Conservation (phyloP, 2,797 vertebrate genomes). For the Clarias laeviceps region DNA sequence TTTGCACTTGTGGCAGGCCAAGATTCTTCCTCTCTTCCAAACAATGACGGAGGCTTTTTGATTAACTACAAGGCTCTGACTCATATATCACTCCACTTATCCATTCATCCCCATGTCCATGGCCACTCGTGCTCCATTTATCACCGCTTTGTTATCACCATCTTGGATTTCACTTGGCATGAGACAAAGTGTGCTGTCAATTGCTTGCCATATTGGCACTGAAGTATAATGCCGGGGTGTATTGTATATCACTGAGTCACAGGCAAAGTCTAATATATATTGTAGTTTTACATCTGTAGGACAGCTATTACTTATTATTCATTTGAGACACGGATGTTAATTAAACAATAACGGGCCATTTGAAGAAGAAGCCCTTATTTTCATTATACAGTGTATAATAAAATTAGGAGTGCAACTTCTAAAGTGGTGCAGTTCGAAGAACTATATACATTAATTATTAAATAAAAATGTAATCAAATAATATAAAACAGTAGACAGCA, state of each 20-base stretch:
- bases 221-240: not conserved
- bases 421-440: no score
- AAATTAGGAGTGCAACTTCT: no score
- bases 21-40: slow-evolving; percentile 1
- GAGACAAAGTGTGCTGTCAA: slow-evolving; percentile 9
- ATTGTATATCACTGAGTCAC: slow-evolving; percentile 5
- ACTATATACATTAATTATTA: no score
- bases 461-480: no score
- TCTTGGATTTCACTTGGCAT: slow-evolving; percentile 26
- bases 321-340: not conserved
- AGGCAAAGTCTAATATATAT: not conserved
- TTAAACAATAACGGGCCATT: not conserved
- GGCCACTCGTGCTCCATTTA: not conserved
- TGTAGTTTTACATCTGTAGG: not conserved
- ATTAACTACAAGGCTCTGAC: slow-evolving; percentile 26
- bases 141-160: slow-evolving; percentile 6
- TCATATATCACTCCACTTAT: not conserved
- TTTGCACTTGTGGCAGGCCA: not conserved
- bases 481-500: no score
- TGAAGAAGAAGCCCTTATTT: not conserved
- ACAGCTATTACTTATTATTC: not conserved
- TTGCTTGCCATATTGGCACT: not conserved
- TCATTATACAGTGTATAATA: no score
- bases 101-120: not conserved
- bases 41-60: not conserved